Evolutionary conservation across 35 echinoderm and acorn worm species (phyloP).

Genomic region (Ophioderma brevispina): DNA sequence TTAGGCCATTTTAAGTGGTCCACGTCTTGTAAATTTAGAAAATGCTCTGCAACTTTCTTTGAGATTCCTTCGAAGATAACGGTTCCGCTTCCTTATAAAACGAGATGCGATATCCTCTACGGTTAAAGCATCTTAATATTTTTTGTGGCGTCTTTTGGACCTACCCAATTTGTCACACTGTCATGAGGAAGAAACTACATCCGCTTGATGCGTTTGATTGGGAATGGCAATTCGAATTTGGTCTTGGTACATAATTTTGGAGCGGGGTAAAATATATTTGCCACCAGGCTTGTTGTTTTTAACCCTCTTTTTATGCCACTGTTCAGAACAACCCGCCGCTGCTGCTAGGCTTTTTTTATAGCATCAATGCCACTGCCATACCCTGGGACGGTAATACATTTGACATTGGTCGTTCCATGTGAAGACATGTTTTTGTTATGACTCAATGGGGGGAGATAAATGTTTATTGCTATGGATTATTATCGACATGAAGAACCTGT

Average conservation of each 20-base stretch:
- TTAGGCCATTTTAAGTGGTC: constrained; percentile 24
- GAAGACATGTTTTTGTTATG: too few relatives aligned
- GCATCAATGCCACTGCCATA: neutral
- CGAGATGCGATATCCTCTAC: constrained; percentile 4
- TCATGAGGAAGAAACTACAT: constrained; percentile 14
- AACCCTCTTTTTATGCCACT: neutral
- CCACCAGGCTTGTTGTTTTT: neutral
- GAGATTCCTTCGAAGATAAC: constrained; percentile 10
- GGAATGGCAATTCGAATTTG: neutral
- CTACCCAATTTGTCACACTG: too few relatives aligned
- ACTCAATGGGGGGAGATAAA: too few relatives aligned
- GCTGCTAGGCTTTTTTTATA: neutral
- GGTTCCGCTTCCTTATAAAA: constrained; percentile 33
- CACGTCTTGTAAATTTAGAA: neutral
- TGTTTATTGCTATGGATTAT: too few relatives aligned
- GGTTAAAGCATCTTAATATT: neutral
- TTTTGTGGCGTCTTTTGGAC: too few relatives aligned
- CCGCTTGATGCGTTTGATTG: neutral
- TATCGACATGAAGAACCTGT: too few relatives aligned
- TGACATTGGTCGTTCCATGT: too few relatives aligned
- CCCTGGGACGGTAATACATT: neutral
- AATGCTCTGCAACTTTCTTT: constrained; percentile 7
- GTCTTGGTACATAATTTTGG: neutral
- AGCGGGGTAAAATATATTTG: neutral
- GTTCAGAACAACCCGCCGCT: neutral